phyloP scores from a whole-genome alignment of 1,140 invertebrate genomes.

The Zeugodacus cucurbitae region DNA sequence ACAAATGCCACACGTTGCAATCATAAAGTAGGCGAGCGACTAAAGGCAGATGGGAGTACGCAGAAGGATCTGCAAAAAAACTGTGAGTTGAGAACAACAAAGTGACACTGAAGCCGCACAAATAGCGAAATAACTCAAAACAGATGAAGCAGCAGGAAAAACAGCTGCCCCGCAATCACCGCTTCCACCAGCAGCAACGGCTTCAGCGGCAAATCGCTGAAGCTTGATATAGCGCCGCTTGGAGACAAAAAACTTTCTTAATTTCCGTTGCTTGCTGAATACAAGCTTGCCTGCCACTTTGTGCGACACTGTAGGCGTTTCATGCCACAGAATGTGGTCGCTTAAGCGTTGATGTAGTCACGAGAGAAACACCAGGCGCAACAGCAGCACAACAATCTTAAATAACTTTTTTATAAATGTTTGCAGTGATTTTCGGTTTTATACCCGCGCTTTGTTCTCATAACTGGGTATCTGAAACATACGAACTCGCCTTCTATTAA shows the following conservation, averaged over 20 bases:
- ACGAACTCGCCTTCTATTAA: too few species aligned
- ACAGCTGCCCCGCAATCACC: not conserved
- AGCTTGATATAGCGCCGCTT: not conserved
- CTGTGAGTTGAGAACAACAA: not conserved
- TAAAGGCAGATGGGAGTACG: not conserved
- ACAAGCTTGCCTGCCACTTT: not conserved
- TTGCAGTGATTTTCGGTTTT: too few species aligned
- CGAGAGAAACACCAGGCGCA: not conserved
- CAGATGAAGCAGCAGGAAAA: not conserved
- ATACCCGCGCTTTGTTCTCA: too few species aligned
- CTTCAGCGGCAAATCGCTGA: not conserved
- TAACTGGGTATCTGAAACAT: too few species aligned
- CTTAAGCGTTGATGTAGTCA: not conserved
- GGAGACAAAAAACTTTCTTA: slow-evolving; percentile 31
- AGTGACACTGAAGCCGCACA: not conserved
- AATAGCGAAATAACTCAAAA: not conserved
- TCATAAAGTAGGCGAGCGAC: not conserved
- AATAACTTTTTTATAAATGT: not conserved
- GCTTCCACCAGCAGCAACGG: not conserved
- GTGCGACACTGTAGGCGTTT: not conserved
- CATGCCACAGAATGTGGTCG: not conserved
- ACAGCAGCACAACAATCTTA: not conserved
- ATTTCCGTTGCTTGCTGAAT: slow-evolving; percentile 14
- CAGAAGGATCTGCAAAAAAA: not conserved
- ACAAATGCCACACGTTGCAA: slow-evolving; percentile 21